A percentile compares a stretch with the other conserved stretches of the same genome.
Evolutionary conservation across 2,797 vertebrate species (phyloP).

Genomic region (Darevskia mixta): DNA sequence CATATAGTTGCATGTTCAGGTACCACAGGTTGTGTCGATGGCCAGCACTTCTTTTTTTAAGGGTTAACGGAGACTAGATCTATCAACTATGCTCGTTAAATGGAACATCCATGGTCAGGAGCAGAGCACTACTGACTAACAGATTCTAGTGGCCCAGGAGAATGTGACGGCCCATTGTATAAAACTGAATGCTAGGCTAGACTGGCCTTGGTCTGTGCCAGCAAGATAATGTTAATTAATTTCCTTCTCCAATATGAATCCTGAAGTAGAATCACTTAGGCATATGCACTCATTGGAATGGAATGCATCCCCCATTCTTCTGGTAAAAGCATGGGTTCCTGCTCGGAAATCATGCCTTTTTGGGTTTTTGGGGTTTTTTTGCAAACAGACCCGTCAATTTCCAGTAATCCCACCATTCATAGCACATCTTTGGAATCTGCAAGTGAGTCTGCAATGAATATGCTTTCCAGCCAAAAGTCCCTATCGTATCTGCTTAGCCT

Average conservation of each 20-base stretch:
- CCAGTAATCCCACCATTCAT: background rate
- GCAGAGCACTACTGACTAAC: no score
- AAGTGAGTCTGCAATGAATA: conserved; percentile 26
- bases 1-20: no score
- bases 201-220: background rate
- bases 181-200: background rate
- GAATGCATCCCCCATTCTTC: background rate
- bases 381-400: background rate
- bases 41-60: no score
- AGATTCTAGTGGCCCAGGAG: no score
- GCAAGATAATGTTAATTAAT: background rate
- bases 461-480: background rate
- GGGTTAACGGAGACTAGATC: no score
- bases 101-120: no score
- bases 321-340: background rate
- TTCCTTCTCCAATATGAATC: background rate
- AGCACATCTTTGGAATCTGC: background rate
- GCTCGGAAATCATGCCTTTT: background rate
- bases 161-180: background rate
- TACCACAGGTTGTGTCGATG: no score
- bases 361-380: background rate
- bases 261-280: background rate
- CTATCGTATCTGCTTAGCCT: conserved; percentile 25
- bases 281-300: background rate
- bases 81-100: no score